Evolutionary conservation across 1,140 invertebrate species (phyloP), one percentile per base, ranked within the genome.

Genomic region (Piezodorus guildinii): DNA sequence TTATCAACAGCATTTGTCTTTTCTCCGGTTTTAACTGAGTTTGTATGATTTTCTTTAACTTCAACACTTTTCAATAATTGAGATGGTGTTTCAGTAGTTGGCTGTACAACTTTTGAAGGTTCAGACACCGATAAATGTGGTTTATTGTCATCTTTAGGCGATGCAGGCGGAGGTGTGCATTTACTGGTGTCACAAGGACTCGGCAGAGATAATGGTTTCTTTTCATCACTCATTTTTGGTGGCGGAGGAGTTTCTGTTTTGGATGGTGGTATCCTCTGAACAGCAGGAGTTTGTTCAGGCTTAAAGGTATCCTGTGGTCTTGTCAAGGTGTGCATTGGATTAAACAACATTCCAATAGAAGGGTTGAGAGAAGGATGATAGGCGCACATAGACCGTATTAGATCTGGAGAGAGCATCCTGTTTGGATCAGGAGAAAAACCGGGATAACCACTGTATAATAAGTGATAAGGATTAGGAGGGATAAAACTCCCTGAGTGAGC

Each of bases 311-410:
- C 44, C 16, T 61, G 62, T 43, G 54, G 54, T 17, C 54, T 61
- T 39, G 65, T 56, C 25, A 68, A 64, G 19, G 66, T 34, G 62
- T 69, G 66, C 19, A 67, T 67, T 6, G 69, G 70, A 54, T 72
- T 72, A 45, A 70, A 71, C 9, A 72, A 62, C 61, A 70, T 68
- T 52, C 67, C 70, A 14, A 72, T 69, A 0, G 70, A 69, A 16
- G 71, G 71, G 1, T 70, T 70, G 15, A 71, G 65, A 2, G 69
- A 68, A 23, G 69, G 67, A 44, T 71, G 71, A 49, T 68, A 71
- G 17, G 68, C 70, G 23, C 67, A 70, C 69, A 72, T 72, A 15
- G 71, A 69, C 52, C 69, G 64, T 12, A 72, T 62, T 30, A 71
- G 60, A 62, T 71, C 68, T 19, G 65, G 62, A 39, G 65, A 60